phyloP scores from a whole-genome alignment of 1,140 invertebrate genomes.

The Drosophila erecta region DNA sequence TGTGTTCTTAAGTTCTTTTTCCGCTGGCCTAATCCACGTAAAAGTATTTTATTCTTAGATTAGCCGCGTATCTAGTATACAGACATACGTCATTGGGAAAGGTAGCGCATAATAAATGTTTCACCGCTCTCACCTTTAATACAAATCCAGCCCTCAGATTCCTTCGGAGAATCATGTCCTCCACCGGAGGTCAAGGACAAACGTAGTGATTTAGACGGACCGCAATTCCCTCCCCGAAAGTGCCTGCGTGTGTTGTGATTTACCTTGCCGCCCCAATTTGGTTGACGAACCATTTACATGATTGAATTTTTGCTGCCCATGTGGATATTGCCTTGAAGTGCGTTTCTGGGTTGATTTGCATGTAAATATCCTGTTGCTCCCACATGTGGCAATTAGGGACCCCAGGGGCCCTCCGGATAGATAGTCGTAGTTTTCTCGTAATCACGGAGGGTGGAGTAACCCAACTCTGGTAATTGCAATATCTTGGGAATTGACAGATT shows the following conservation, averaged over 20 bases:
- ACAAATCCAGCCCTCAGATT: background rate
- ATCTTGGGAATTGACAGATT: conserved; percentile 20
- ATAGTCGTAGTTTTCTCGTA: conserved; percentile 13
- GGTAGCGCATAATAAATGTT: conserved; percentile 40
- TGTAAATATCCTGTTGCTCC: conserved; percentile 47
- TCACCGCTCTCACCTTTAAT: conserved; percentile 6
- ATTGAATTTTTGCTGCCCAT: conserved; percentile 28
- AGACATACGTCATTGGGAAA: conserved; percentile 19
- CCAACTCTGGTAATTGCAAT: conserved; percentile 18
- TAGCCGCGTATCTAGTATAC: too few species aligned
- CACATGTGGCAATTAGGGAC: conserved; percentile 38
- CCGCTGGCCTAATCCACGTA: too few species aligned
- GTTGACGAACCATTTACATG: conserved; percentile 48
- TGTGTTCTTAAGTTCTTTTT: too few species aligned
- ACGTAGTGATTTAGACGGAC: conserved; percentile 14
- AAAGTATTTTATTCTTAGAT: too few species aligned
- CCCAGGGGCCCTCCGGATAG: conserved; percentile 6
- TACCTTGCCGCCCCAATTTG: conserved; percentile 12
- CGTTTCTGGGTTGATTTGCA: conserved; percentile 19
- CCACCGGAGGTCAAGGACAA: conserved; percentile 36
- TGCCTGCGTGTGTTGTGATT: conserved; percentile 32
- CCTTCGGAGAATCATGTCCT: conserved; percentile 26
- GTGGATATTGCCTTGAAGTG: conserved; percentile 3
- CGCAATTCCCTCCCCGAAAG: background rate
- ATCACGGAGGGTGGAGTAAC: conserved; percentile 5